A percentile compares a stretch with the other conserved stretches of the same genome.
Conservation (phyloP, 2,888 invertebrate genomes). For the Caenorhabditis wallacei region DNA sequence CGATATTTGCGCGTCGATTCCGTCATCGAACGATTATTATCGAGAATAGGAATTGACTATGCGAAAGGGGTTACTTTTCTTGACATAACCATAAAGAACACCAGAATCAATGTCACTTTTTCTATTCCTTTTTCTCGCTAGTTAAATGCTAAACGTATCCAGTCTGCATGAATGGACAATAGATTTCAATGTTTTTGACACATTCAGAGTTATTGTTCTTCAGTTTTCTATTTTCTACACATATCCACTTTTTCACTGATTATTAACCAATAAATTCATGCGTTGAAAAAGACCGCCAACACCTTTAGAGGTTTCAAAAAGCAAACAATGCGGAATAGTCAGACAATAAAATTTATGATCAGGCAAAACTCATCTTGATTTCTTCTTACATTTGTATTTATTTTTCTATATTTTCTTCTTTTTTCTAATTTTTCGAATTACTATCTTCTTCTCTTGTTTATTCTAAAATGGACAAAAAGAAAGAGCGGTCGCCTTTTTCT, state of each 20-base stretch:
- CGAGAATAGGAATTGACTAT: slow-evolving; percentile 24
- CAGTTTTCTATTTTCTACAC: neutral
- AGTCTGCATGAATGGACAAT: slow-evolving; percentile 39
- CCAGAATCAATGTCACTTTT: slow-evolving; percentile 53
- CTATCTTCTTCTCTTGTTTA: slow-evolving; percentile 9
- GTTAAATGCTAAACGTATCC: slow-evolving; percentile 27
- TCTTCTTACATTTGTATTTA: neutral
- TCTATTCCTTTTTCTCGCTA: slow-evolving; percentile 7
- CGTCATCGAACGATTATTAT: slow-evolving; percentile 24
- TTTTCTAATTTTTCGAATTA: neutral
- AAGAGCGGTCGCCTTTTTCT: slow-evolving; percentile 40
- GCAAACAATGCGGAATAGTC: slow-evolving; percentile 21
- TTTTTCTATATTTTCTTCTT: neutral
- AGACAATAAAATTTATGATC: slow-evolving; percentile 31
- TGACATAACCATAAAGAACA: slow-evolving; percentile 38
- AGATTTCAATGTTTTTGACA: slow-evolving; percentile 51
- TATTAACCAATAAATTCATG: slow-evolving; percentile 7
- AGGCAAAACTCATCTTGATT: slow-evolving; percentile 4
- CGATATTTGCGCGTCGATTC: slow-evolving; percentile 21
- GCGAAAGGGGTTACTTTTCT: slow-evolving; percentile 36
- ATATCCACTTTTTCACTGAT: neutral
- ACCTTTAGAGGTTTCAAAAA: slow-evolving; percentile 11
- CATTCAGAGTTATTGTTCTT: slow-evolving; percentile 1
- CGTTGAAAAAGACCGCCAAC: slow-evolving; percentile 4
- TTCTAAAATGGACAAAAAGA: slow-evolving; percentile 16